Base-by-base conservation (phyloP, 1,140 invertebrate species). In the Drosophila funebris region DNA sequence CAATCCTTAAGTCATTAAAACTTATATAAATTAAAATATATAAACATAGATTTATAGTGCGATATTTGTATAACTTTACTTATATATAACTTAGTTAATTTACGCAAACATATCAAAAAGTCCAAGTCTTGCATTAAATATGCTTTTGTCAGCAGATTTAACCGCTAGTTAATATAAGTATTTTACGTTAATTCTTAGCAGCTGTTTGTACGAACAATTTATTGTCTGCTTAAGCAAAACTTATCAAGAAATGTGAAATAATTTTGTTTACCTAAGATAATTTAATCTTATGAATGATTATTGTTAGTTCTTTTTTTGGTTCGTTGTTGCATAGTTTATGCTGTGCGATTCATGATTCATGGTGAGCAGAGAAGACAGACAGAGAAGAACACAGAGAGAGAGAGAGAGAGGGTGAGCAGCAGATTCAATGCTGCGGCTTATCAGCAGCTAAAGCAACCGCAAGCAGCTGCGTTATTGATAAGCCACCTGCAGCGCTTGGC, bases 401-500 rank as follows among this genome's bases (percentile, higher is more conserved):
- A 7, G 13, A 41, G 39, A 8, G 13, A 41, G 39, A 41, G 13
- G n/a, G 4, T 18, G 39, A 33, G 48, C 9, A 20, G 29, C 53
- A 69, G 36, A 52, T 31, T 43, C 41, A 24, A 7, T 22, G 61
- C 76, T 67, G 29, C 8, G 18, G n/a, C 6, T 52, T 73, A 78
- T 78, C 76, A 68, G n/a, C 36, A 50, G 27, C 24, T 16, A 67
- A 41, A 11, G 27, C 27, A 31, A 22, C 39, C 48, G 52, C 44
- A 58, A 44, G 14, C 70, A 78, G 69, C 56, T 72, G 52, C 13
- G 20, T 37, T 13, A 8, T 16, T 78, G 80, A 83, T 83, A 78
- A 83, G 78, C 58, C 75, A 78, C 64, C 83, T 76, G 78, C 60
- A 69, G 61, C 48, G 50, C 56, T 70, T 48, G 57, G 43, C 70